Percentiles rank a stretch among this genome's conserved stretches.
phyloP scores from a whole-genome alignment of 2,797 vertebrate genomes.

The Gambusia yucatana region DNA sequence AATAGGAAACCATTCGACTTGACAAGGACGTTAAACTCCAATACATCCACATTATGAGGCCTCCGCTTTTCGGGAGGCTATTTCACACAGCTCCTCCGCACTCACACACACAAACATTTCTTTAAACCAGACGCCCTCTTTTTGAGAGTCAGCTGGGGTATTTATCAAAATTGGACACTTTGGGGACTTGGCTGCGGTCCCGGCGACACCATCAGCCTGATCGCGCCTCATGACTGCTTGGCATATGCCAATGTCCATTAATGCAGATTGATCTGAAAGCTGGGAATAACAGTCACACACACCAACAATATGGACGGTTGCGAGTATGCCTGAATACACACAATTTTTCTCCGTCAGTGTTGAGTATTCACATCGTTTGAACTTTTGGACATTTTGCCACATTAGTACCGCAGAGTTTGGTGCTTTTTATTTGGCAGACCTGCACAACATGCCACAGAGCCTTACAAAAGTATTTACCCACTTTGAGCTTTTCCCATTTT shows the following conservation, averaged over 20 bases:
- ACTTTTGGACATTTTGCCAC: not conserved
- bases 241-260: slow-evolving; percentile 49
- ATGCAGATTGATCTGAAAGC: slow-evolving; percentile 46
- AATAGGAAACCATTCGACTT: slow-evolving; percentile 66
- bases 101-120: slow-evolving; percentile 11
- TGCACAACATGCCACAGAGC: not conserved
- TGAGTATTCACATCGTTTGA: not conserved
- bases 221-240: slow-evolving; percentile 47
- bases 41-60: slow-evolving; percentile 69
- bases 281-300: slow-evolving; percentile 15
- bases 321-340: slow-evolving; percentile 5
- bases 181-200: slow-evolving; percentile 43
- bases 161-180: slow-evolving; percentile 58
- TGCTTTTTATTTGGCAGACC: not conserved
- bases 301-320: slow-evolving; percentile 5
- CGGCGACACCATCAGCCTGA: slow-evolving; percentile 43
- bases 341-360: not conserved
- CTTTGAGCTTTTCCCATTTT: not conserved
- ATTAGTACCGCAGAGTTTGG: not conserved
- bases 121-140: slow-evolving; percentile 29
- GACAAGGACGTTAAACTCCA: slow-evolving; percentile 76
- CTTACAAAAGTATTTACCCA: not conserved
- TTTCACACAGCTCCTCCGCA: slow-evolving; percentile 44
- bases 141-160: slow-evolving; percentile 52
- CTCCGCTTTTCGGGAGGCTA: slow-evolving; percentile 39